phyloP scores from a whole-genome alignment of 37 sponge, comb jelly and placozoan genomes.

The Petrosia ficiformis region DNA sequence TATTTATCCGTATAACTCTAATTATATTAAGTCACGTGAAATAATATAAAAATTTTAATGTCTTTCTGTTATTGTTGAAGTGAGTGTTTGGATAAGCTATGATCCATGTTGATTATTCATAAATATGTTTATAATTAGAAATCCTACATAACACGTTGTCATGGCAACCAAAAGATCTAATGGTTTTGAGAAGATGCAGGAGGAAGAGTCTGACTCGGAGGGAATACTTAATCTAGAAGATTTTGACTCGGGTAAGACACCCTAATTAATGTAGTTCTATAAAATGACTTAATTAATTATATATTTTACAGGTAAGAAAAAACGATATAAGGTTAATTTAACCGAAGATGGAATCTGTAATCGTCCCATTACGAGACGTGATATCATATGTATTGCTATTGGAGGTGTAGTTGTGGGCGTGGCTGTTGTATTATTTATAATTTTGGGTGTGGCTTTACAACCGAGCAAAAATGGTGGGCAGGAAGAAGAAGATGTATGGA shows the following conservation, averaged over 20 bases:
- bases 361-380: slow-evolving; percentile 15
- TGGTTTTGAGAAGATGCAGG: no score
- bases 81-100: no score
- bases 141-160: no score
- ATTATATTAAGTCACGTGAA: no score
- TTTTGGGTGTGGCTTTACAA: slow-evolving; percentile 15
- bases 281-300: background rate
- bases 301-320: background rate
- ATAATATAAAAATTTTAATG: no score
- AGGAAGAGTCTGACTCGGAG: background rate
- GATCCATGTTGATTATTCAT: no score
- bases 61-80: no score
- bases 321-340: background rate
- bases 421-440: slow-evolving; percentile 19
- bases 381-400: slow-evolving; percentile 38
- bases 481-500: slow-evolving; percentile 30
- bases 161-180: no score
- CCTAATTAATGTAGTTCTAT: background rate
- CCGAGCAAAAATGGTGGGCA: background rate
- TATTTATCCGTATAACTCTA: no score
- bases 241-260: background rate
- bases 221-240: background rate
- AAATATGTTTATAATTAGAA: no score
- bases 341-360: background rate
- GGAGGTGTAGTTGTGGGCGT: slow-evolving; percentile 27